A percentile compares a stretch with the other conserved stretches of the same genome.
phyloP scores from a whole-genome alignment of 2,113 vertebrate genomes.

The Nicator chloris region DNA sequence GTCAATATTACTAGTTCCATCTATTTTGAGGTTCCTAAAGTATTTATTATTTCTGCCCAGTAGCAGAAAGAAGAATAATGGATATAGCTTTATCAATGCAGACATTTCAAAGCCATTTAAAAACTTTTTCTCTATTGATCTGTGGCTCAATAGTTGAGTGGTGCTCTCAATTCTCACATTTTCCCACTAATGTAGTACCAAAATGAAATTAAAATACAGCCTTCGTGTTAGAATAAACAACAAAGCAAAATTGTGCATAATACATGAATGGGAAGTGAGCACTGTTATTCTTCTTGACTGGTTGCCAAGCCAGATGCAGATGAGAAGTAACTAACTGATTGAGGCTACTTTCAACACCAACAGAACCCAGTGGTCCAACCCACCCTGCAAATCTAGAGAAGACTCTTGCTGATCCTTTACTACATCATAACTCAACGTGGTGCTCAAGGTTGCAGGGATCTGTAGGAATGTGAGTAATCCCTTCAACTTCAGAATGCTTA shows the following conservation, averaged over 20 bases:
- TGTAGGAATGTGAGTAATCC: neutral
- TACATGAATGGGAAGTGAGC: neutral
- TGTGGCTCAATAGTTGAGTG: neutral
- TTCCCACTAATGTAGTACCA: neutral
- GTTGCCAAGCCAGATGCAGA: slow-evolving; percentile 36
- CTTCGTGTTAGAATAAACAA: neutral
- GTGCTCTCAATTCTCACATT: neutral
- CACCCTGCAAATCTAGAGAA: neutral
- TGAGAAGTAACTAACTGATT: neutral
- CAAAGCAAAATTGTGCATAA: neutral
- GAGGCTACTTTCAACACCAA: neutral
- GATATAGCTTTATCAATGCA: slow-evolving; percentile 1
- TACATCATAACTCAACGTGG: neutral
- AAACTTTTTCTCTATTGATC: slow-evolving; percentile 7
- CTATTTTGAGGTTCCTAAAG: slow-evolving; percentile 6
- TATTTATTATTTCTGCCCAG: slow-evolving; percentile 16
- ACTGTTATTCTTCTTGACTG: neutral
- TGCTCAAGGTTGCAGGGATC: neutral
- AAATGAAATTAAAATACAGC: neutral
- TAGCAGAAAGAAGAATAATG: neutral
- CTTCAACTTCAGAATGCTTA: neutral
- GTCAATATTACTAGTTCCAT: slow-evolving; percentile 18
- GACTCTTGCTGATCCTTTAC: neutral
- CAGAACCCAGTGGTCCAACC: neutral
- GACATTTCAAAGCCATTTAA: slow-evolving; percentile 6